These are phyloP conservation scores for Escarpia spicata DNA, from an alignment of 2,888 invertebrate genomes.

Conservation along the genomic window DNA sequence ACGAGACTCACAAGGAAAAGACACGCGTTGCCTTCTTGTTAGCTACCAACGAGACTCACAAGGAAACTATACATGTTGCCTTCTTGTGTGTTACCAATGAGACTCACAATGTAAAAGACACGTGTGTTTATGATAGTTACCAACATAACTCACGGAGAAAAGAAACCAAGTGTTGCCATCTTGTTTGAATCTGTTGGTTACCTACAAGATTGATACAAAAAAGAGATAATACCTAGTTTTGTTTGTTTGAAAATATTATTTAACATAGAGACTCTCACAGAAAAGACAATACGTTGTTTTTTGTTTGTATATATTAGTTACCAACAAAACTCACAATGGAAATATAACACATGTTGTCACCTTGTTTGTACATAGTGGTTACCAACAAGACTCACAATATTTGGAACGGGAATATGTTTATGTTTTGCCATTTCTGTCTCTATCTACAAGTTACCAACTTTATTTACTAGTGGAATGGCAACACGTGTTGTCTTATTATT, in stretches of 20 bases:
- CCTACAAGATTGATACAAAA: neutral
- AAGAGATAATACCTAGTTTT: neutral
- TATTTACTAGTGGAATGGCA: neutral
- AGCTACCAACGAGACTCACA: too few relatives aligned
- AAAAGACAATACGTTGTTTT: neutral
- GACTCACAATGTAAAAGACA: too few relatives aligned
- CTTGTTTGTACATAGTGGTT: neutral
- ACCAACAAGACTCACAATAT: neutral
- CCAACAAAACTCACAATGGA: neutral
- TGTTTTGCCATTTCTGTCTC: neutral
- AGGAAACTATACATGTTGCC: too few relatives aligned
- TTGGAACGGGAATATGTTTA: neutral
- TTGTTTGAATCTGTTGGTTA: neutral
- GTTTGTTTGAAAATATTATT: neutral
- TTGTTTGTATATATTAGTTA: neutral
- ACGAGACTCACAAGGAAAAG: too few relatives aligned
- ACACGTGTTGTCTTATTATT: neutral
- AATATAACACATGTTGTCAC: neutral
- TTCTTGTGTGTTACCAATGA: too few relatives aligned
- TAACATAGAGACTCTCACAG: neutral
- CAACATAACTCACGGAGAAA: too few relatives aligned
- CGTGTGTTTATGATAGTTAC: too few relatives aligned
- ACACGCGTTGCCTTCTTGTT: too few relatives aligned
- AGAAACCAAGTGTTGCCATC: too few relatives aligned
- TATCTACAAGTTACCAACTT: neutral